Conservation (phyloP, 1,140 invertebrate genomes). For the Anagrus nilaparvatae region DNA sequence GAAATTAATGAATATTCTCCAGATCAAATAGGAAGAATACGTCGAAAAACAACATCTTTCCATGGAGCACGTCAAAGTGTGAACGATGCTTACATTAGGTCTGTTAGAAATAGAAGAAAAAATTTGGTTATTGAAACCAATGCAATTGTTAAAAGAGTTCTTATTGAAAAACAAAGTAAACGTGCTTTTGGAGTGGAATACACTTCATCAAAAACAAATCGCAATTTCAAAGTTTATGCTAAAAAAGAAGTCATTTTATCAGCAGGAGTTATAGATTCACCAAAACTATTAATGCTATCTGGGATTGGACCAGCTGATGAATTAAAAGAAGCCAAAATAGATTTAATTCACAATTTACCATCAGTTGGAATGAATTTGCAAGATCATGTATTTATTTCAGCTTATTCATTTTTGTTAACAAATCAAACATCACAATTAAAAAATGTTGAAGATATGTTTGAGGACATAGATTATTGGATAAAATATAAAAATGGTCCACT, state of each 20-base stretch:
- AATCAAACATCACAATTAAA: neutral
- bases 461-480: neutral
- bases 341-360: slow-evolving; percentile 39
- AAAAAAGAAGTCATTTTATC: slow-evolving; percentile 55
- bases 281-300: slow-evolving; percentile 62
- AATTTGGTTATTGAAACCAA: slow-evolving; percentile 61
- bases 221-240: slow-evolving; percentile 2
- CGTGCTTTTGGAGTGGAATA: slow-evolving; percentile 10
- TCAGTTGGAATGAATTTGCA: slow-evolving; percentile 50
- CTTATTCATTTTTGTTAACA: neutral
- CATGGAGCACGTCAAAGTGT: slow-evolving; percentile 56
- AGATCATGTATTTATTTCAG: slow-evolving; percentile 35
- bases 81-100: slow-evolving; percentile 56
- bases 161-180: slow-evolving; percentile 40
- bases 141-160: slow-evolving; percentile 48
- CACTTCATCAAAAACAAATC: slow-evolving; percentile 22
- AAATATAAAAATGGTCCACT: neutral
- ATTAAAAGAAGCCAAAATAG: slow-evolving; percentile 36
- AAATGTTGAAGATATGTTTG: neutral
- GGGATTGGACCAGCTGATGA: slow-evolving; percentile 50
- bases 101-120: slow-evolving; percentile 49
- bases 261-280: slow-evolving; percentile 60
- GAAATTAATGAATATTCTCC: slow-evolving; percentile 1
- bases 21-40: slow-evolving; percentile 43
- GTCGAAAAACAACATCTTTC: slow-evolving; percentile 43